Evolutionary conservation across 1,140 invertebrate genomes (phyloP).

Genomic region (Catajapyx aquilonaris): DNA sequence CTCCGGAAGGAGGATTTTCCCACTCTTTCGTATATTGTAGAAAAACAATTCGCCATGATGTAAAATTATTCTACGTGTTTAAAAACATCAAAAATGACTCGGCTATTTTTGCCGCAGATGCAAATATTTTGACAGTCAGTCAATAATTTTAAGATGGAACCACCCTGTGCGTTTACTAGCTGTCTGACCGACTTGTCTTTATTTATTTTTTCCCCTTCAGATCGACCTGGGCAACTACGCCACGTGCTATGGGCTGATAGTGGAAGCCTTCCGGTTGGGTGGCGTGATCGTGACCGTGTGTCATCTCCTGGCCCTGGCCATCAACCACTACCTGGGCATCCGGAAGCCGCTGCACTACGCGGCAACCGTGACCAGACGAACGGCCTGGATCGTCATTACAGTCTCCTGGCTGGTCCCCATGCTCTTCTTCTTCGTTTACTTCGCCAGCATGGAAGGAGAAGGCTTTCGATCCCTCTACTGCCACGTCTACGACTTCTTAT

Average conservation of each 20-base stretch:
- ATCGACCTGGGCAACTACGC: conserved; percentile 5
- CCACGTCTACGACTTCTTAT: conserved; percentile 21
- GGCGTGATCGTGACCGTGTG: conserved; percentile 34
- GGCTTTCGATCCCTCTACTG: conserved; percentile 21
- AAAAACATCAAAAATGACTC: too few relatives aligned
- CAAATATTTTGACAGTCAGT: too few relatives aligned
- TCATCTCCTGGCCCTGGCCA: conserved; percentile 38
- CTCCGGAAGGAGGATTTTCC: too few relatives aligned
- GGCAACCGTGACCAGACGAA: conserved; percentile 27
- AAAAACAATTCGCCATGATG: too few relatives aligned
- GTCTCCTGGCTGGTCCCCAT: conserved; percentile 31
- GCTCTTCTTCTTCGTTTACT: conserved; percentile 26
- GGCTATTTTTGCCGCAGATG: too few relatives aligned
- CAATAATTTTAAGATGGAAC: too few relatives aligned
- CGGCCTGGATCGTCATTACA: conserved; percentile 22
- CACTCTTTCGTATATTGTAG: too few relatives aligned
- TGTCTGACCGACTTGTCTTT: background rate
- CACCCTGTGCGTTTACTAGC: background rate
- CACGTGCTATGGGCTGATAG: conserved; percentile 17
- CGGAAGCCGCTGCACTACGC: conserved; percentile 36
- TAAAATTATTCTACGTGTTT: too few relatives aligned
- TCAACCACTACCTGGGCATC: conserved; percentile 45
- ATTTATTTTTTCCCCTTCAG: conserved; percentile 5
- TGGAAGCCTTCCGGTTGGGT: conserved; percentile 30
- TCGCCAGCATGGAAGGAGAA: conserved; percentile 22